Evolutionary conservation across 2,797 vertebrate genomes (phyloP), one percentile per base, ranked within the genome.

Genomic region (Sitta carolinensis): DNA sequence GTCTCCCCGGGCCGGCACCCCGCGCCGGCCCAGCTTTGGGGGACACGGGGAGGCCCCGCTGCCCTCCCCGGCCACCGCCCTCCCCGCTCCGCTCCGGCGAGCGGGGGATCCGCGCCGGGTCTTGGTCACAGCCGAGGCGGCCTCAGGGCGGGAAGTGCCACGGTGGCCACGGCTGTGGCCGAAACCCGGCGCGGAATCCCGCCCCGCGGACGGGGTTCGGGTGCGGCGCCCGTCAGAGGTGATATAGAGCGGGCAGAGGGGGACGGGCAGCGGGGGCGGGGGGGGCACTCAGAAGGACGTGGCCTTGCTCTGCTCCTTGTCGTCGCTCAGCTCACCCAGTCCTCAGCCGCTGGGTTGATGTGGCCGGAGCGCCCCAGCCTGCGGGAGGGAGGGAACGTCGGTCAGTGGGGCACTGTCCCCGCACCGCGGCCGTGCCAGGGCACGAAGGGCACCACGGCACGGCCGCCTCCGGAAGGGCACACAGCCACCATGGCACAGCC

Each of bases 61-160:
- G 20, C 36, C 2, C 6, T 2, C 17, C n/a, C 45, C 17, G 17
- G 36, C 59, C 48, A 0, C 84, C 52, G 12, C 59, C 43, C 43
- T 45, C 16, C 13, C 15, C 29, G 6, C 18, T 54, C 82, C 52
- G 7, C 34, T 81, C 88, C 90, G 21, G 21, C 8, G 20, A 29
- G 76, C 5, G 4, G 3, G 0, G 0, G 0, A 47, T 76, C 84
- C 90, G 8, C 0, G 6, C 84, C 90, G 68, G 55, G 47, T 15
- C 45, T 32, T 68, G 77, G 12, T 20, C 29, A 9, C 36, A 55
- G 54, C 92, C 67, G 36, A 23, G 19, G 17, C 54, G 34, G n/a
- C 22, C 11, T 27, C 20, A 29, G 23, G 55, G 27, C 50, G 57
- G 72, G 70, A n/a, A 57, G 36, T 51, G 78, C 78, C 78, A 45